Conservation (phyloP, 2,113 vertebrate genomes). For the Cynoglossus semilaevis region DNA sequence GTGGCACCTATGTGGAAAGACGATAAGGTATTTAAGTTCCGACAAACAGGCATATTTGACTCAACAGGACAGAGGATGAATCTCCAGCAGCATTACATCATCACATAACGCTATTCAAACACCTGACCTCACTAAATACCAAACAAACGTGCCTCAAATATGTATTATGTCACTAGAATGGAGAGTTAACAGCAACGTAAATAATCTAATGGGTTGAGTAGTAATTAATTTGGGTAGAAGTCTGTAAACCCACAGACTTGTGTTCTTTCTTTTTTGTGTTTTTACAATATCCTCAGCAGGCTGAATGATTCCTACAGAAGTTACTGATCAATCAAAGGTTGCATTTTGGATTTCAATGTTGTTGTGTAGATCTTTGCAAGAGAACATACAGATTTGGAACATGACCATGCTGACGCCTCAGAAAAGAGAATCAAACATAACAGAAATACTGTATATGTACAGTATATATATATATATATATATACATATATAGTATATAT, state of each 20-base stretch:
- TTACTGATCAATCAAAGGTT: neutral
- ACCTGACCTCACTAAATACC: conserved; percentile 46
- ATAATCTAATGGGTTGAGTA: conserved; percentile 53
- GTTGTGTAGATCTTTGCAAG: neutral
- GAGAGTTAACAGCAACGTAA: conserved; percentile 17
- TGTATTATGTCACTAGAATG: conserved; percentile 23
- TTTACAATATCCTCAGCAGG: conserved; percentile 43
- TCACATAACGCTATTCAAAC: conserved; percentile 46
- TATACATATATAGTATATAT: too few relatives aligned
- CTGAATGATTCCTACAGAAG: conserved; percentile 9
- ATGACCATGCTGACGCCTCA: neutral
- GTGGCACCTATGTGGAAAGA: conserved; percentile 15
- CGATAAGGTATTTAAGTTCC: conserved; percentile 38
- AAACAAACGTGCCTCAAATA: conserved; percentile 26
- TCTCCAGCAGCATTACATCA: conserved; percentile 36
- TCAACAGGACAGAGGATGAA: conserved; percentile 40
- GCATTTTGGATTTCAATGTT: neutral
- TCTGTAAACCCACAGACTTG: neutral
- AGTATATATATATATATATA: too few relatives aligned
- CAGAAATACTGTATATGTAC: too few relatives aligned
- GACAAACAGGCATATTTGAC: conserved; percentile 44
- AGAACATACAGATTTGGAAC: neutral
- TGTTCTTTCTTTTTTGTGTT: conserved; percentile 4
- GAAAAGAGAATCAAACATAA: neutral
- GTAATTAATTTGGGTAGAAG: conserved; percentile 4